These are phyloP conservation scores for Orthonevra nobilis DNA, from an alignment of 2,888 invertebrate species.

Conservation along the genomic window DNA sequence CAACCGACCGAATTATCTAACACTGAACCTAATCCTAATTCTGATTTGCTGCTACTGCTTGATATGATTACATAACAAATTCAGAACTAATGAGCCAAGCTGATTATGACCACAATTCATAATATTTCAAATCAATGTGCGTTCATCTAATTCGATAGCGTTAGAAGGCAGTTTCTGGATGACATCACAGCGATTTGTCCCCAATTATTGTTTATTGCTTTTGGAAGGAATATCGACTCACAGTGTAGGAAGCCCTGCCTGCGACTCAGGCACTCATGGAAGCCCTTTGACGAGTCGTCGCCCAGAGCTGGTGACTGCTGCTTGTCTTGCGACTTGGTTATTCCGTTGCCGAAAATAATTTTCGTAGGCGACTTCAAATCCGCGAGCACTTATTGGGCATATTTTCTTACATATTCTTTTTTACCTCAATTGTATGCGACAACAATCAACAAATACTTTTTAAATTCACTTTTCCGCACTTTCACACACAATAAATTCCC, in stretches of 20 bases:
- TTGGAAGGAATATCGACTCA: conserved; percentile 28
- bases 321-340: too few species aligned
- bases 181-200: too few species aligned
- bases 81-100: conserved; percentile 4
- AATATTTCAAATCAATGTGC: not conserved
- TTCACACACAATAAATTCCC: conserved; percentile 26
- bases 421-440: too few species aligned
- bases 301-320: not conserved
- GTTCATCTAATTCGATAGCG: too few species aligned
- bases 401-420: too few species aligned
- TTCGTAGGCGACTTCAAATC: conserved; percentile 1
- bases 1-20: conserved; percentile 39
- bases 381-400: conserved; percentile 36
- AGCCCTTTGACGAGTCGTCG: conserved; percentile 22
- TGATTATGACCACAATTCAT: conserved; percentile 7
- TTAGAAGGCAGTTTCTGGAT: too few species aligned
- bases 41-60: conserved; percentile 1
- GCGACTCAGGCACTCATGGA: conserved; percentile 36
- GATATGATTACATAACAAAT: conserved; percentile 22
- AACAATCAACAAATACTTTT: too few species aligned
- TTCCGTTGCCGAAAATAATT: too few species aligned
- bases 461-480: conserved; percentile 24
- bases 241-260: conserved; percentile 33
- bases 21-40: conserved; percentile 5
- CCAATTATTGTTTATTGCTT: too few species aligned